Conservation (phyloP, 2,113 vertebrate genomes). For the Rhea pennata region DNA sequence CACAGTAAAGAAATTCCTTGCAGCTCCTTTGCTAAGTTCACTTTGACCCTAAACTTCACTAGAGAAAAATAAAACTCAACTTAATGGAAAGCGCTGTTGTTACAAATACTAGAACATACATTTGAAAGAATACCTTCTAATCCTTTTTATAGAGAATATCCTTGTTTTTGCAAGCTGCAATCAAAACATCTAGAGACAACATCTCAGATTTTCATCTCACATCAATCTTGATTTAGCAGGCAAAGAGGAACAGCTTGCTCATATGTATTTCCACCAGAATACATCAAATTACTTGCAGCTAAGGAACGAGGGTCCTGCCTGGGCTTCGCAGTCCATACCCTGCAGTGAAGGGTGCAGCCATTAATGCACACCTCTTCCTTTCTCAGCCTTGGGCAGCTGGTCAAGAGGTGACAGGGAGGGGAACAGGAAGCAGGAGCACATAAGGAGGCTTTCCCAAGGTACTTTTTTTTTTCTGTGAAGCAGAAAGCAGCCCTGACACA, state of each 20-base stretch:
- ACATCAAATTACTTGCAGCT: not conserved
- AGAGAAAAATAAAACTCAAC: not conserved
- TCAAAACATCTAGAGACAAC: not conserved
- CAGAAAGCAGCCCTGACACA: not conserved
- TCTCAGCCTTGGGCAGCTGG: not conserved
- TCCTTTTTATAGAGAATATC: not conserved
- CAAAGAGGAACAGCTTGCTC: not conserved
- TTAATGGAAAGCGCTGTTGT: not conserved
- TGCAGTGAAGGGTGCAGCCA: not conserved
- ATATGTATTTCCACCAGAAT: not conserved
- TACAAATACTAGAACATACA: not conserved
- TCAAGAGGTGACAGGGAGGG: not conserved
- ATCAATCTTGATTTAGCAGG: not conserved
- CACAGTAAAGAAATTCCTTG: too few relatives aligned
- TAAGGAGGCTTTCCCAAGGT: not conserved
- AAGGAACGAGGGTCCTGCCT: not conserved
- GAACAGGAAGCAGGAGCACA: not conserved
- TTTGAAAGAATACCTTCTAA: not conserved
- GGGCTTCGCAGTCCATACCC: rapidly evolving
- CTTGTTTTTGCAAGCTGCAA: not conserved
- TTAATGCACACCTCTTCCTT: not conserved
- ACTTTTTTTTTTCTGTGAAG: not conserved
- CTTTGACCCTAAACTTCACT: not conserved
- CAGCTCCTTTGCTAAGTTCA: not conserved
- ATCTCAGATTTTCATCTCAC: not conserved